Evolutionary conservation across 2,113 vertebrate species (phyloP), one percentile per base, ranked within the genome.

Genomic region (Pleuronectes platessa): DNA sequence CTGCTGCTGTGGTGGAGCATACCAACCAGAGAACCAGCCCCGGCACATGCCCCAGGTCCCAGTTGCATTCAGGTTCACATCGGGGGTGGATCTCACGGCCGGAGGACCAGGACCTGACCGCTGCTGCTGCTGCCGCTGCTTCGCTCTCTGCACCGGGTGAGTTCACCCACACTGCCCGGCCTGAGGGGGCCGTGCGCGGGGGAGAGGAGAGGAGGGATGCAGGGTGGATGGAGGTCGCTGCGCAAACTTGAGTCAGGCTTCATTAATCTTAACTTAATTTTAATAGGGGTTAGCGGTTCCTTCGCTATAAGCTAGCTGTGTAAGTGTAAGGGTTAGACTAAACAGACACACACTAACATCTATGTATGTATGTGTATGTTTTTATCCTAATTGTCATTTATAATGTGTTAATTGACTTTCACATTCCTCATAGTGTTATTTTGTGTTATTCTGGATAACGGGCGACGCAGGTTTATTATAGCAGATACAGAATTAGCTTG

Each of bases 131-230:
- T 26, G 55, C 23, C 14, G 55, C 55, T 62, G 78, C 68, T 86
- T 76, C 68, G 14, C 80, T 70, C 56, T 73, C 78, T 53, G 59
- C 81, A 79, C 81, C 84, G 90, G 93, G 93, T 94, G 53, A 92
- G 81, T 82, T 45, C 8, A n/a, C 1, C 8, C 2, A 12, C 21
- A 4, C 21, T 27, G 56, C 27, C 56, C 55, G 21, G 1, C 55
- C 3, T 1, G 40, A 42, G 40, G 55, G 23, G 55, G 3, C 54
- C 21, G 54, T n/a, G 2, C 18, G 8, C 51, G 5, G 14, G 14
- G 42, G 42, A 45, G 3, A 45, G 42, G 17, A n/a, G 7, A 20
- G 51, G 2, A 26, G 24, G 3, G 2, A 6, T 6, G 60, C 20
- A 3, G 60, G 27, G 53, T 68, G 78, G 62, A 74, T 67, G 78